Evolutionary conservation across 1,140 invertebrate genomes (phyloP), one percentile per base, ranked within the genome.

Genomic region (Papilio polytes): DNA sequence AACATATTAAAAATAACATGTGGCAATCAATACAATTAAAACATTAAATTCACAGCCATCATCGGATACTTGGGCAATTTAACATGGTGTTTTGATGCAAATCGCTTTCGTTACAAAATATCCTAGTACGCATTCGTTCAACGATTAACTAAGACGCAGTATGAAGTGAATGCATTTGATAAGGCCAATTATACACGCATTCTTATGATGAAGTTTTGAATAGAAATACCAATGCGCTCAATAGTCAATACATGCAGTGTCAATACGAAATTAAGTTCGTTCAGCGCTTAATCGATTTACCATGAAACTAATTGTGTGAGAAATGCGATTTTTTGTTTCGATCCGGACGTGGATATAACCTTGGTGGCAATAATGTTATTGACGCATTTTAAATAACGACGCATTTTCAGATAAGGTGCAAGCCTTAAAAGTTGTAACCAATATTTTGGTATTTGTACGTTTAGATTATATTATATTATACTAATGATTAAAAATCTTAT

Each of bases 181-280:
- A 85, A 86, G 70, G 81, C 18, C n/a, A 18, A 80, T 86, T 85
- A 82, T 82, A 31, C 80, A 80, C 73, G 80, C 83, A 88, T 88
- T 85, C 85, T 80, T 66, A 66, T 56, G 72, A 66, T 36, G 41
- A 66, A 26, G 41, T 76, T 76, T 48, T 51, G 74, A 51, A 63
- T 46, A 26, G 76, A 56, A 78, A 18, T 59, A 41, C 31, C 31
- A 78, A 9, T 46, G 31, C 59, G 44, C 44, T 66, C 77, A 31
- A 36, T 56, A 46, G 36, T 26, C 46, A n/a, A 18, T 51, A 63
- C 76, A 26, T 48, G 12, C 73, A 48, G 77, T 44, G 15, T 78
- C 77, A 41, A 44, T 0, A 44, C 56, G 12, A 78, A 78, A 63
- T 36, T 63, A 20, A 20, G 31, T 44, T 36, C 31, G 36, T 66